Percentiles rank a stretch among this genome's conserved stretches.
Evolutionary conservation across 2,888 invertebrate genomes (phyloP).

Genomic region (Drosophila neotestacea): DNA sequence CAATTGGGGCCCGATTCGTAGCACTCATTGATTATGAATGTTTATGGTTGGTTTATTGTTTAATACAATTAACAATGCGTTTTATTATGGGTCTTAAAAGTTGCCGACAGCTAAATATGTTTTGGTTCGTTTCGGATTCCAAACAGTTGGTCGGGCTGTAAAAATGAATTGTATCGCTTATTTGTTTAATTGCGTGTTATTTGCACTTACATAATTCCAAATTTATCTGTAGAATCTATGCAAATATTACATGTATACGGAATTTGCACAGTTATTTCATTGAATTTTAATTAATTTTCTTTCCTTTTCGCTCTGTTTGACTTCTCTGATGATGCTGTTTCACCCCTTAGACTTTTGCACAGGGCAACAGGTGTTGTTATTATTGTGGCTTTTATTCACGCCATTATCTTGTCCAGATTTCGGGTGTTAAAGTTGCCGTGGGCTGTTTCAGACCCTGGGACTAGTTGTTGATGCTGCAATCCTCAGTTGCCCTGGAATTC

Average conservation of each 20-base stretch:
- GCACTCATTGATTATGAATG: conserved; percentile 58
- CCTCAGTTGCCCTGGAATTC: conserved; percentile 62
- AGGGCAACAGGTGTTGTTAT: conserved; percentile 30
- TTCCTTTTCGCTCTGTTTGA: conserved; percentile 3
- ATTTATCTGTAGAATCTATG: conserved; percentile 42
- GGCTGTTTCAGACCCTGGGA: conserved; percentile 1
- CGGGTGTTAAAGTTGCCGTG: conserved; percentile 10
- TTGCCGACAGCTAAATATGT: conserved; percentile 24
- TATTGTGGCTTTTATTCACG: conserved; percentile 38
- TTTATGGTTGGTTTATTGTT: conserved; percentile 60
- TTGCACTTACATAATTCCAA: conserved; percentile 39
- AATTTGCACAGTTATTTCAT: conserved; percentile 63
- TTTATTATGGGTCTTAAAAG: conserved; percentile 47
- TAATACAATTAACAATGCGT: conserved; percentile 60
- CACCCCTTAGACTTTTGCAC: conserved; percentile 19
- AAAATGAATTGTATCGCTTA: conserved; percentile 25
- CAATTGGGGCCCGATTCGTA: conserved; percentile 35
- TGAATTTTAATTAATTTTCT: conserved; percentile 65
- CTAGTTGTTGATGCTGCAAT: conserved; percentile 39
- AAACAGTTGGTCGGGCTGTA: conserved; percentile 31
- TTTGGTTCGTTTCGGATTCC: conserved; percentile 26
- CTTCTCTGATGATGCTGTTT: conserved; percentile 17
- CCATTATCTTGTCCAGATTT: conserved; percentile 58
- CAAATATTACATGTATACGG: conserved; percentile 43
- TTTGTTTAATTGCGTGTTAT: conserved; percentile 28